Conservation (phyloP, 2,888 invertebrate genomes). For the Conistra vaccinii region DNA sequence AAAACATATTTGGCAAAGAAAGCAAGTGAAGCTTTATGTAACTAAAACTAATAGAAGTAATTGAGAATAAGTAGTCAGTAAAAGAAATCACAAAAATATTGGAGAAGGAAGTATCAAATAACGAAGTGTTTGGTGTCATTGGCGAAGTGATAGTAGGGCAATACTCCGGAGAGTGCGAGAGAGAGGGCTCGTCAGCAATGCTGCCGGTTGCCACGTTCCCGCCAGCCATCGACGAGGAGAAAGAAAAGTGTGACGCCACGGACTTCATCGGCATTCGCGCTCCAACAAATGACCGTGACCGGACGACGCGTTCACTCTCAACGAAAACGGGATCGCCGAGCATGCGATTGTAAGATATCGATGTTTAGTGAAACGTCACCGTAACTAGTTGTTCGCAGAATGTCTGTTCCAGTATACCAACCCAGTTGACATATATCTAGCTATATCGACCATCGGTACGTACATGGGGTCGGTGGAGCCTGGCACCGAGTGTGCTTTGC, state of each 20-base stretch:
- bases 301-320: constrained; percentile 81
- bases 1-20: neutral
- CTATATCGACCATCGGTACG: constrained; percentile 79
- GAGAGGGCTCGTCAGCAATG: constrained; percentile 75
- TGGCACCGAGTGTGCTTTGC: constrained; percentile 83
- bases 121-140: constrained; percentile 76
- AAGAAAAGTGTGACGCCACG: constrained; percentile 79
- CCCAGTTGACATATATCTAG: constrained; percentile 71
- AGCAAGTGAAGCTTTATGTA: constrained; percentile 13
- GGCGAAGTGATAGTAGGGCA: constrained; percentile 88
- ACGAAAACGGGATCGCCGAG: constrained; percentile 77
- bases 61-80: constrained; percentile 37
- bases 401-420: constrained; percentile 58
- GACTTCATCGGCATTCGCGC: constrained; percentile 73
- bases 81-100: constrained; percentile 4
- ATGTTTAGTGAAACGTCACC: constrained; percentile 67
- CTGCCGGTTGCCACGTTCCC: constrained; percentile 68
- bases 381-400: constrained; percentile 69
- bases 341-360: constrained; percentile 72
- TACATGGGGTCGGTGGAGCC: constrained; percentile 83
- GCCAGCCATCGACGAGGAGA: constrained; percentile 65
- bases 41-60: constrained; percentile 32
- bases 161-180: constrained; percentile 76
- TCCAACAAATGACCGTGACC: constrained; percentile 82
- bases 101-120: constrained; percentile 64